These are phyloP conservation scores for Lasaia peninsularis DNA, from an alignment of 1,140 invertebrate genomes.

Conservation along the genomic window DNA sequence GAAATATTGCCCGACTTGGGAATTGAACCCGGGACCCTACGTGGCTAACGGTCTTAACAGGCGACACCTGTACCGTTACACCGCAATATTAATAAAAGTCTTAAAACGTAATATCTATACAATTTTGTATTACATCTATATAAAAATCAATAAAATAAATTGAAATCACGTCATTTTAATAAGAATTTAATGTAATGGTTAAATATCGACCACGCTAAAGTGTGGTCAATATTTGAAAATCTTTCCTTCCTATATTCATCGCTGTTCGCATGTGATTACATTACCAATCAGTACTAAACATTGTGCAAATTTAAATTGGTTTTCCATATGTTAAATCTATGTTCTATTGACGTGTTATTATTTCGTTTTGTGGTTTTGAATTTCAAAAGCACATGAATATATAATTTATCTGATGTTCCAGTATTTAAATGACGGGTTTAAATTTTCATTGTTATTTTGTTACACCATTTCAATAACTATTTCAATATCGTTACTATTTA, in stretches of 20 bases:
- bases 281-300: background rate
- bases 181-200: too few relatives aligned
- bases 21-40: too few relatives aligned
- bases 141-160: too few relatives aligned
- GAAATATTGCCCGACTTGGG: too few relatives aligned
- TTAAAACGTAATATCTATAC: too few relatives aligned
- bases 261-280: background rate
- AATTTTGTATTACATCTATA: too few relatives aligned
- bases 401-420: slow-evolving; percentile 2
- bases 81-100: too few relatives aligned
- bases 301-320: background rate
- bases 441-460: slow-evolving; percentile 4
- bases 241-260: too few relatives aligned
- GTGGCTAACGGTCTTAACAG: too few relatives aligned
- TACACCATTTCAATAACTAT: background rate
- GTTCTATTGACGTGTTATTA: slow-evolving; percentile 3
- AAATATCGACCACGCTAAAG: too few relatives aligned
- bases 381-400: slow-evolving; percentile 5
- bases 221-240: background rate
- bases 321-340: background rate
- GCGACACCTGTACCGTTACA: too few relatives aligned
- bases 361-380: slow-evolving; percentile 2
- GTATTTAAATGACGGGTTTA: slow-evolving; percentile 8
- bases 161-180: too few relatives aligned
- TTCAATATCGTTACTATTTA: background rate